Evolutionary conservation across 2,888 invertebrate species (phyloP).

Genomic region (Eustalomyia histrio): DNA sequence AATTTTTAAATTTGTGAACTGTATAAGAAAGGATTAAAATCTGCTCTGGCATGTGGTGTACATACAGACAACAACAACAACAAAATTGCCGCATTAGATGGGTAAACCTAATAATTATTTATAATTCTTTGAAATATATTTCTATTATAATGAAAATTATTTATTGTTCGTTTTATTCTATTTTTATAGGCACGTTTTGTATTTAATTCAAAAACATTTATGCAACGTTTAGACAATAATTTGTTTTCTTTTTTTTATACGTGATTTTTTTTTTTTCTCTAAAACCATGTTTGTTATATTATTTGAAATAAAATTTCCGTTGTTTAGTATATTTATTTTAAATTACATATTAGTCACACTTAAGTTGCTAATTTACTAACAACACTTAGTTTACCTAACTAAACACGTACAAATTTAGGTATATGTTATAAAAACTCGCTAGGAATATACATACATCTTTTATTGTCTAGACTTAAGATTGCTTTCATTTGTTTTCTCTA

Average conservation of each 20-base stretch:
- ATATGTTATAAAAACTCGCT: not conserved
- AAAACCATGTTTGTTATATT: not conserved
- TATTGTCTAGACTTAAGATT: not conserved
- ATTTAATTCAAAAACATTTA: not conserved
- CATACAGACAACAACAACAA: too few species aligned
- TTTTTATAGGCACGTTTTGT: constrained; percentile 9
- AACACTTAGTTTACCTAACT: not conserved
- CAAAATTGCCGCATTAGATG: too few species aligned
- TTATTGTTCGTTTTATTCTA: not conserved
- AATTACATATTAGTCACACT: not conserved
- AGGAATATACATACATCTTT: not conserved
- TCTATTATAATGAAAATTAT: not conserved
- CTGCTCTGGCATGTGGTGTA: too few species aligned
- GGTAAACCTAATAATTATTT: not conserved
- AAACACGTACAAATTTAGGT: constrained; percentile 17
- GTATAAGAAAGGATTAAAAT: too few species aligned
- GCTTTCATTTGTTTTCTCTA: too few species aligned
- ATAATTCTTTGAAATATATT: not conserved
- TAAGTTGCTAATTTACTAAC: not conserved
- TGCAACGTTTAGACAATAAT: not conserved
- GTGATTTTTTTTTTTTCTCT: constrained; percentile 2
- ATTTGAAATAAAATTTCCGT: not conserved
- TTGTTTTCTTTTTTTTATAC: not conserved
- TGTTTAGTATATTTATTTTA: not conserved
- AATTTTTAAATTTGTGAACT: too few species aligned